phyloP scores from a whole-genome alignment of 2,888 invertebrate species.

The Nymphalis urticae region DNA sequence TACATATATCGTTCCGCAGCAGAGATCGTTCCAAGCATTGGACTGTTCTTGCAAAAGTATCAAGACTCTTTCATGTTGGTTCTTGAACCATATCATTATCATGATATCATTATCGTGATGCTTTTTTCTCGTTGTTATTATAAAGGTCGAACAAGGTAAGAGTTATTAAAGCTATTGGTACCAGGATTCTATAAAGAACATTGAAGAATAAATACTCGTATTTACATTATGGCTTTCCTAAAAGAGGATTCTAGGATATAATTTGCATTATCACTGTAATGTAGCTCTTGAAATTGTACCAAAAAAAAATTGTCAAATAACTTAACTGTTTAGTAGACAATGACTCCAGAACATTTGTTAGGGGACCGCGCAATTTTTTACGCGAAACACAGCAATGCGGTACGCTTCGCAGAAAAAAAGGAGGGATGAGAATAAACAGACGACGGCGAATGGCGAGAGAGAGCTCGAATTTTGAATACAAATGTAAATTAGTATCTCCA shows the following conservation, averaged over 20 bases:
- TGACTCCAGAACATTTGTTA: conserved; percentile 70
- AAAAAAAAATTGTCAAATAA: conserved; percentile 32
- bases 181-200: too few relatives aligned
- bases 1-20: too few relatives aligned
- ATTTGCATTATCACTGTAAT: conserved; percentile 4
- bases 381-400: conserved; percentile 80
- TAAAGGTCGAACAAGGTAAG: too few relatives aligned
- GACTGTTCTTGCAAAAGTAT: too few relatives aligned
- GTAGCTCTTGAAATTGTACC: conserved; percentile 22
- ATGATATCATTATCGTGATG: too few relatives aligned
- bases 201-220: too few relatives aligned
- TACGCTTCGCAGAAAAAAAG: conserved; percentile 71
- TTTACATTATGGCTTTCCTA: too few relatives aligned
- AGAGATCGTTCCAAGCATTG: too few relatives aligned
- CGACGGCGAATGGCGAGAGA: conserved; percentile 77
- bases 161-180: too few relatives aligned
- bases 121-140: too few relatives aligned
- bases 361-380: conserved; percentile 75
- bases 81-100: too few relatives aligned
- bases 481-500: conserved; percentile 82
- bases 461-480: conserved; percentile 83
- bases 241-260: not conserved
- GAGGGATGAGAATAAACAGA: conserved; percentile 80
- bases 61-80: too few relatives aligned
- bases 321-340: conserved; percentile 61